A percentile compares a stretch with the other conserved stretches of the same genome.
These are phyloP conservation scores for Seriola aureovittata DNA, from an alignment of 2,113 vertebrate species.

Conservation along the genomic window DNA sequence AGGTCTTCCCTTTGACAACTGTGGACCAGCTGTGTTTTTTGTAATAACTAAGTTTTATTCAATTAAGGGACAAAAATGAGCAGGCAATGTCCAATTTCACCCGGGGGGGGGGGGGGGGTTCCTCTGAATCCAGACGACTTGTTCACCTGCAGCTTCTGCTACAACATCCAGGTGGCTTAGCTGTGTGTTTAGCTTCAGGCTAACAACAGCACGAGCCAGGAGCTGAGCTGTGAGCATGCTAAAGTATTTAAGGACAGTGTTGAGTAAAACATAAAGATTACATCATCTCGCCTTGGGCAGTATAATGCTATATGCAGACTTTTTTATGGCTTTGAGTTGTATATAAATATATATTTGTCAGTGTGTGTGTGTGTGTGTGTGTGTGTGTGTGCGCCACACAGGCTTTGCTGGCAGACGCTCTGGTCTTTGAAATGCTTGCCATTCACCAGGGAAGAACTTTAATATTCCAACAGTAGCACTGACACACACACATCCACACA, in stretches of 20 bases:
- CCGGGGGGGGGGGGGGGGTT: no score
- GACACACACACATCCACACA: conserved; percentile 18
- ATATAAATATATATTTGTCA: conserved; percentile 24
- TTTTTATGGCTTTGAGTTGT: conserved; percentile 34
- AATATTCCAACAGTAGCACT: conserved; percentile 52
- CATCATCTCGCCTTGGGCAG: conserved; percentile 37
- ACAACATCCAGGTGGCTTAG: conserved; percentile 30
- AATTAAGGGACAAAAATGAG: no score
- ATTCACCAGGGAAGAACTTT: conserved; percentile 48
- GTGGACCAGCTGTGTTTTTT: not conserved
- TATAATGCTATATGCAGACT: conserved; percentile 22
- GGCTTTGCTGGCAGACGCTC: conserved; percentile 50
- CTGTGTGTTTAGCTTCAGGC: conserved; percentile 53
- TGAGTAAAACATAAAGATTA: conserved; percentile 48
- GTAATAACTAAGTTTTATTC: no score
- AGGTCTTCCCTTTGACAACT: not conserved
- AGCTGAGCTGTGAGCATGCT: conserved; percentile 37
- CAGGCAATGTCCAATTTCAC: not conserved
- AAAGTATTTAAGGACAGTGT: conserved; percentile 33
- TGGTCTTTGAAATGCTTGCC: conserved; percentile 57
- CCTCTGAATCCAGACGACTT: not conserved
- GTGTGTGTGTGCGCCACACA: conserved; percentile 18
- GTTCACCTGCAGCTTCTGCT: not conserved
- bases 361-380: conserved; percentile 11
- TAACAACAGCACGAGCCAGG: conserved; percentile 17